Base-by-base conservation (phyloP, 2,113 vertebrate genomes). In the Erythrolamprus reginae region DNA sequence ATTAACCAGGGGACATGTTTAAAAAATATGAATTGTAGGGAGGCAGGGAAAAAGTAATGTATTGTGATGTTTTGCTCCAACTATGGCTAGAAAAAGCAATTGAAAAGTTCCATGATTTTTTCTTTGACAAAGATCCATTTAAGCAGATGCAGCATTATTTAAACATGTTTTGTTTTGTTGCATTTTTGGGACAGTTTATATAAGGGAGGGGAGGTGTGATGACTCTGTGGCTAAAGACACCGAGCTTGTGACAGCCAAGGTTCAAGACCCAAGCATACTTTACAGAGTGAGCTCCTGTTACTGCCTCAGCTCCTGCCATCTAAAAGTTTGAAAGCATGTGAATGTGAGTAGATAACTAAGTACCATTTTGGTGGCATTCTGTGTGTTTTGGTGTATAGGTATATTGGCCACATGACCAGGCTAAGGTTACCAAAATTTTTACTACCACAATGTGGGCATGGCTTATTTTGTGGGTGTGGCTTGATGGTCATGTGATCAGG, bases 191-290 rank as follows among this genome's bases (percentile, higher is more conserved):
- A n/a, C 48, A 12, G 21, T 33, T 51, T 88, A 51, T 8, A 15
- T 10, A 38, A 33, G 13, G 9, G 56, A 13, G 0, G 28, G 4
- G 1, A 12, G 1, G 0, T 2, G 2, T 0, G 0, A 65, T 65
- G 58, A 12, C 58, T 65, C 28, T n/a, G 58, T 13, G 58, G 28
- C 12, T 65, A n/a, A 65, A 65, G 28, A n/a, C 4, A 10, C 10
- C 13, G 28, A n/a, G 26, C 56, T 58, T 26, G 24, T 12, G 28
- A 65, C 12, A 65, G 12, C 28, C 5, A 0, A 0, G 58, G 28
- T 65, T 65, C 0, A 12, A 65, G 58, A 65, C 58, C 58, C 28
- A 15, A 65, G 58, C 12, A 15, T 0, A 4, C 4, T 4, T n/a
- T 13, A 15, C 1, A 2, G 58, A 12, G 4, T 65, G 58, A 65